Evolutionary conservation across 2,113 vertebrate species (phyloP).

Genomic region (Myrmecobius fasciatus): DNA sequence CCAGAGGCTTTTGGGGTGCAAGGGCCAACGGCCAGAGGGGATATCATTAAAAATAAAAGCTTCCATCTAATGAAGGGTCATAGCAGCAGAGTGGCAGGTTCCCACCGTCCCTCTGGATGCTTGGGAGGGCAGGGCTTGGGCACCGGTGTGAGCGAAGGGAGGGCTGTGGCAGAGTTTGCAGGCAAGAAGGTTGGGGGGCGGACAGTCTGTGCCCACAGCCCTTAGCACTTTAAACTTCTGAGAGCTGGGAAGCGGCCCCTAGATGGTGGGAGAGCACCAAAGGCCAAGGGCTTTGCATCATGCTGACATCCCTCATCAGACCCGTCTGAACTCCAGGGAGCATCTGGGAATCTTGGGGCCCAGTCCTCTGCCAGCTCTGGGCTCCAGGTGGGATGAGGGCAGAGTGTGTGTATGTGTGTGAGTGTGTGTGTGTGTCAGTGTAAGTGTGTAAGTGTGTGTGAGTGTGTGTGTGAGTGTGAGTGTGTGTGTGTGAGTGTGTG

Average conservation of each 20-base stretch:
- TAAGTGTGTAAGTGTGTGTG: too few species aligned
- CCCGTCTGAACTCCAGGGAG: background rate
- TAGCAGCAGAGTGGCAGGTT: background rate
- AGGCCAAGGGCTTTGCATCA: background rate
- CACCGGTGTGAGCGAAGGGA: background rate
- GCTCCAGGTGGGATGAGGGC: background rate
- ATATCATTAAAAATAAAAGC: background rate
- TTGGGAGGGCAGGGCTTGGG: background rate
- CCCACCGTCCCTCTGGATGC: background rate
- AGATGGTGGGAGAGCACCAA: background rate
- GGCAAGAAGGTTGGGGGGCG: background rate
- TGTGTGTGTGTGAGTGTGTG: too few species aligned
- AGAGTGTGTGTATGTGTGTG: too few species aligned
- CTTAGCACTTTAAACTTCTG: background rate
- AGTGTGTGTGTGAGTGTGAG: too few species aligned
- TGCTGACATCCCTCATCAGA: background rate
- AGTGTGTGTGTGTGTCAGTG: too few species aligned
- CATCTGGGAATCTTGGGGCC: background rate
- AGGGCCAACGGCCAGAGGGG: background rate
- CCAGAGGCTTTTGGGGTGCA: rapidly evolving
- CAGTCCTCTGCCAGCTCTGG: background rate
- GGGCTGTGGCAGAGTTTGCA: background rate
- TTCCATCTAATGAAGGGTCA: background rate
- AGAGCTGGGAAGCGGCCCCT: too few species aligned
- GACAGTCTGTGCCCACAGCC: too few species aligned